Evolutionary conservation across 2,888 invertebrate species (phyloP).

Genomic region (Podabrus alpinus): DNA sequence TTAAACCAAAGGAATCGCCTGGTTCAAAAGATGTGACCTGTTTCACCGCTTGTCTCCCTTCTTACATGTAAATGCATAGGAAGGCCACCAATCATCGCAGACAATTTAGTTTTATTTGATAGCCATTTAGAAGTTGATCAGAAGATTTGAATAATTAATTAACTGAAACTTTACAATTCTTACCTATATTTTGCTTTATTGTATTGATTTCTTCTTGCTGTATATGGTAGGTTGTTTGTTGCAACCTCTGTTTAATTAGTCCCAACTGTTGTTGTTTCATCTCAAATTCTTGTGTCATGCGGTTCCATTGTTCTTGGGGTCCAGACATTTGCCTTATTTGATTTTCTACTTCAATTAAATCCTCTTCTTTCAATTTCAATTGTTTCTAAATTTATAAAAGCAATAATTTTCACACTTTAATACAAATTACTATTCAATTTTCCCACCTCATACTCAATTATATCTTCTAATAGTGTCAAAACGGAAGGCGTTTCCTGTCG

Average conservation of each 20-base stretch:
- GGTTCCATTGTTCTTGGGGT: constrained; percentile 50
- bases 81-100: no score
- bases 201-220: constrained; percentile 74
- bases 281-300: constrained; percentile 63
- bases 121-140: not conserved
- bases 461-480: constrained; percentile 62
- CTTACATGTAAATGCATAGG: no score
- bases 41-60: no score
- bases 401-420: not conserved
- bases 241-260: constrained; percentile 69
- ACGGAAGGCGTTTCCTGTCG: constrained; percentile 62
- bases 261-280: constrained; percentile 71
- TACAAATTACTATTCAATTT: not conserved
- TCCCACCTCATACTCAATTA: constrained; percentile 55
- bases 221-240: constrained; percentile 78
- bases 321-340: constrained; percentile 49
- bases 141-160: not conserved
- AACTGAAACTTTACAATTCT: constrained; percentile 24
- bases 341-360: constrained; percentile 54
- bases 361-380: constrained; percentile 46
- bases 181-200: constrained; percentile 59
- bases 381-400: constrained; percentile 36
- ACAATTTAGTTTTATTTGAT: no score
- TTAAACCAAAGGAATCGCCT: no score
- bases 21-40: no score